Base-by-base conservation (phyloP, 2,113 vertebrate genomes). In the Pseudorectes ferrugineus region DNA sequence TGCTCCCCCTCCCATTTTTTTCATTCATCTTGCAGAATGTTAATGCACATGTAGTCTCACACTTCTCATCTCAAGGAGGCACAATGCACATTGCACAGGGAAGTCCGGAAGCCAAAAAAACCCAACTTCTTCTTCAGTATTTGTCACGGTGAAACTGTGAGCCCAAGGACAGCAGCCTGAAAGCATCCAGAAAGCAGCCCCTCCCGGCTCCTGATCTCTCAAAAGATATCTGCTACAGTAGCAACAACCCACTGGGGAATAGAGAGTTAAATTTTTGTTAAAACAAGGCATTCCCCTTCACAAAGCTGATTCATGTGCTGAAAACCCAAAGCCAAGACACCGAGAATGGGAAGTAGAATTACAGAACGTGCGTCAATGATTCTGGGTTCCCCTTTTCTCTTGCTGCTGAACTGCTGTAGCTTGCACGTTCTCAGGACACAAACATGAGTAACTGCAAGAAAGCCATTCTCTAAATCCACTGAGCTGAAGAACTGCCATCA, bases 381-480 rank as follows among this genome's bases (percentile, higher is more conserved):
- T 80, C 33, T 61, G 90, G 84, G 73, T 95, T 97, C 96, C 96
- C 74, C 74, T 92, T 97, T 95, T 93, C 70, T 75, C 66, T 45
- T 67, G 58, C 22, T 86, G 91, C 89, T 92, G 93, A 92, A 93
- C 87, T 90, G 93, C 90, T 94, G 63, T 16, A 94, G 85, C 88
- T 87, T 93, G 83, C 66, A 82, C 21, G 36, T 89, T 88, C 71
- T 48, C 36, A 70, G 85, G 88, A 87, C 92, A 88, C 84, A 62
- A 36, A 52, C 81, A 52, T 94, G 78, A 88, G 72, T 49, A 80
- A 65, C 51, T 90, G 78, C 68, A 95, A 83, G 73, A 90, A 91
- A 72, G 31, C 70, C 91, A 89, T 90, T 93, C 93, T 95, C 89
- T 70, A 96, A 75, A 88, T 74, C 84, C 92, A 78, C 25, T 25